Conservation (phyloP, 2,888 invertebrate genomes). For the Microctonus brassicae region DNA sequence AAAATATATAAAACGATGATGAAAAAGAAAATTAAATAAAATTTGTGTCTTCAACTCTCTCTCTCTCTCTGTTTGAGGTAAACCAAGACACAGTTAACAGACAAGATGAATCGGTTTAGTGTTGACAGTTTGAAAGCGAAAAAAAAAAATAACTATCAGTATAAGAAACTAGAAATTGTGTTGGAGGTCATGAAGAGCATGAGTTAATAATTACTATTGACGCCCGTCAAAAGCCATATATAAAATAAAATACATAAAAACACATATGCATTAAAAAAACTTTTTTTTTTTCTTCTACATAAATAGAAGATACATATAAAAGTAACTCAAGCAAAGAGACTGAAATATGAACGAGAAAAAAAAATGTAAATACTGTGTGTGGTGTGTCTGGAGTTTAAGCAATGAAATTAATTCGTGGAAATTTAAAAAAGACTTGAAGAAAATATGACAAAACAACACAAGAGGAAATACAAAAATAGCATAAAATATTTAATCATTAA, state of each 20-base stretch:
- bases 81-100: background rate
- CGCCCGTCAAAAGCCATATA: background rate
- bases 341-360: slow-evolving; percentile 15
- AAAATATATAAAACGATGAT: no score
- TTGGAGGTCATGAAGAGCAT: background rate
- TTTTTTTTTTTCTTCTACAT: background rate
- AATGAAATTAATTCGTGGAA: slow-evolving; percentile 37
- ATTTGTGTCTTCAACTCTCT: background rate
- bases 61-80: background rate
- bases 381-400: slow-evolving; percentile 11
- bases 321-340: slow-evolving; percentile 17
- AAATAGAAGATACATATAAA: slow-evolving; percentile 9
- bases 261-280: no score
- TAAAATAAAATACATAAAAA: background rate
- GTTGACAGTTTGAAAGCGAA: background rate
- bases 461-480: slow-evolving; percentile 50
- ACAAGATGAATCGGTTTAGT: background rate
- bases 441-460: slow-evolving; percentile 19
- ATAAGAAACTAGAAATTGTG: background rate
- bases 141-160: background rate
- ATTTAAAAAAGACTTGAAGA: slow-evolving; percentile 24
- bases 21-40: background rate
- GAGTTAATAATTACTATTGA: slow-evolving; percentile 9
- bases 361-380: slow-evolving; percentile 24
- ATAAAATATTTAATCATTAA: background rate